phyloP scores from a whole-genome alignment of 92 coral and sea anemone genomes.

The Virgularia gustaviana region DNA sequence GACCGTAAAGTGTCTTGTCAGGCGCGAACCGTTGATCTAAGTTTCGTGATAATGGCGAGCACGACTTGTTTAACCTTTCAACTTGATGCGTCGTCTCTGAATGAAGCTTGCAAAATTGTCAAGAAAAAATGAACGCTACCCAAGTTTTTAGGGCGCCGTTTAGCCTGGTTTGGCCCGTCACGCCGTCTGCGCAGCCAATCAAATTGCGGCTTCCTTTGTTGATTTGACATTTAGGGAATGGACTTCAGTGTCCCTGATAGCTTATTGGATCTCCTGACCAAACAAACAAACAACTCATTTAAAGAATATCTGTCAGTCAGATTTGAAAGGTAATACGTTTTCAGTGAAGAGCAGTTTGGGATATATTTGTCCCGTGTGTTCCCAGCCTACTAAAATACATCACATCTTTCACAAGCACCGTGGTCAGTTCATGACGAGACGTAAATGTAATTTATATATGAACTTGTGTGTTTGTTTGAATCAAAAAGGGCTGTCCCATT shows the following conservation, averaged over 20 bases:
- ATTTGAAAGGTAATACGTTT: conserved; percentile 31
- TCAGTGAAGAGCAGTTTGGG: conserved; percentile 16
- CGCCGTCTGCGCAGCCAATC: conserved; percentile 44
- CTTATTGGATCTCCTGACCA: conserved; percentile 42
- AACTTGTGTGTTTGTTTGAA: no score
- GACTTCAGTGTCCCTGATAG: conserved; percentile 42
- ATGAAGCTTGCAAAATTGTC: conserved; percentile 40
- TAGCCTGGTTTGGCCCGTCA: conserved; percentile 39
- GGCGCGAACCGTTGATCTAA: conserved; percentile 2
- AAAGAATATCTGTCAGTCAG: conserved; percentile 40
- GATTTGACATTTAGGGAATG: conserved; percentile 42
- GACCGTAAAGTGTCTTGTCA: conserved; percentile 8
- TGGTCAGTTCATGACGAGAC: no score
- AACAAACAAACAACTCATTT: conserved; percentile 44
- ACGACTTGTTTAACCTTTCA: conserved; percentile 25
- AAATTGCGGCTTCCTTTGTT: conserved; percentile 48
- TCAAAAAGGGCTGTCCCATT: conserved; percentile 26
- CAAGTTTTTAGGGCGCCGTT: conserved; percentile 40
- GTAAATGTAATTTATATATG: no score
- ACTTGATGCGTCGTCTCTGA: conserved; percentile 36
- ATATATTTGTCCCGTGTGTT: neutral
- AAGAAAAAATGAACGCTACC: conserved; percentile 42
- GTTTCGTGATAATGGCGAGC: neutral
- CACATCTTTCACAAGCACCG: neutral
- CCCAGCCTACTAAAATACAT: neutral